Conservation (phyloP, 2,113 vertebrate species). For the Cairina moschata region DNA sequence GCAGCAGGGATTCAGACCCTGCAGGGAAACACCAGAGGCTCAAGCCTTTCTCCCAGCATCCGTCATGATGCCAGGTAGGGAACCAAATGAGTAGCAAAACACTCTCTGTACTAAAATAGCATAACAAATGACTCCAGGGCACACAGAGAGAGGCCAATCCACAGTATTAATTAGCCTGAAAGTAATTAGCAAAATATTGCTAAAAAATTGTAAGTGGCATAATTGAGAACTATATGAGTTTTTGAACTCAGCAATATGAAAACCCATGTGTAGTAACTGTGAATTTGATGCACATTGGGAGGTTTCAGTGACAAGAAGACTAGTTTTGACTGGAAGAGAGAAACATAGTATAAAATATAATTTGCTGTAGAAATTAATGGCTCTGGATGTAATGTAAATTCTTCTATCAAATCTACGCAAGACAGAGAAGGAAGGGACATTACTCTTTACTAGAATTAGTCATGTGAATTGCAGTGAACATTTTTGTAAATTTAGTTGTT, state of each 20-base stretch:
- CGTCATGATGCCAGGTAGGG: not conserved
- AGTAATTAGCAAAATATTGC: slow-evolving; percentile 49
- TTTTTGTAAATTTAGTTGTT: not conserved
- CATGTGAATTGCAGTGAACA: not conserved
- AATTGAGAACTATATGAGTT: not conserved
- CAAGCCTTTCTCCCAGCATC: slow-evolving; percentile 5
- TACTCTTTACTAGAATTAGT: not conserved
- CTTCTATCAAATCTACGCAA: not conserved
- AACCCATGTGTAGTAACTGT: not conserved
- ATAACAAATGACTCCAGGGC: slow-evolving; percentile 49
- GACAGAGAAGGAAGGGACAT: not conserved
- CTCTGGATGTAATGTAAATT: not conserved
- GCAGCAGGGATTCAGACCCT: not conserved
- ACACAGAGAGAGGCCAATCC: slow-evolving; percentile 1
- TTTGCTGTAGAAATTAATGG: not conserved
- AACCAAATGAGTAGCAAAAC: slow-evolving; percentile 20
- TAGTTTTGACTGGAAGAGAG: not conserved
- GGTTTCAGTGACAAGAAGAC: not conserved
- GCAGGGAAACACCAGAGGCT: slow-evolving; percentile 14
- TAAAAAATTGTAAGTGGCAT: not conserved
- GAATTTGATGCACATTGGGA: not conserved
- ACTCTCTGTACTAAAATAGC: not conserved
- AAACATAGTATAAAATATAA: not conserved
- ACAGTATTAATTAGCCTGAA: slow-evolving; percentile 38
- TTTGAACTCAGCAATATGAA: slow-evolving; percentile 22